Percentiles rank a stretch among this genome's conserved stretches.
These are phyloP conservation scores for Helicoverpa assulta DNA, from an alignment of 2,888 invertebrate genomes.

Conservation along the genomic window DNA sequence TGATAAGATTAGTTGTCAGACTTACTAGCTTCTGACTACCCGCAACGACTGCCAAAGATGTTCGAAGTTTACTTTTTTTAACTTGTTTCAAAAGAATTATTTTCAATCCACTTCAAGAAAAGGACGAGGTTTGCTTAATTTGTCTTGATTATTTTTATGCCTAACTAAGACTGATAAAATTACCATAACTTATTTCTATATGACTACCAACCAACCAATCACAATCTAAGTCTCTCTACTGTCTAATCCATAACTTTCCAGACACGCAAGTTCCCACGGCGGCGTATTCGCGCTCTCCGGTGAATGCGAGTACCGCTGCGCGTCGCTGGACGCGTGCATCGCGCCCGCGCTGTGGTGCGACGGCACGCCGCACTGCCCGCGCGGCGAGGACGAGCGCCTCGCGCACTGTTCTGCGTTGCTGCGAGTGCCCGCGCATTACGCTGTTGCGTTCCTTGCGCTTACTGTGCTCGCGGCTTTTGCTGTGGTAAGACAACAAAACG, in stretches of 20 bases:
- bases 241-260: conserved; percentile 60
- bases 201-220: background rate
- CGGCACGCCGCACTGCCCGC: conserved; percentile 94
- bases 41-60: too few relatives aligned
- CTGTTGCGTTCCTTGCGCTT: conserved; percentile 87
- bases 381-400: conserved; percentile 94
- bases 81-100: too few relatives aligned
- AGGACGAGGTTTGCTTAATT: too few relatives aligned
- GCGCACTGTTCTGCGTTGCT: conserved; percentile 94
- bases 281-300: conserved; percentile 91
- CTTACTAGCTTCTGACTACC: too few relatives aligned
- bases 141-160: too few relatives aligned
- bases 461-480: conserved; percentile 85
- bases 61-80: too few relatives aligned
- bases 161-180: too few relatives aligned
- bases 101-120: too few relatives aligned
- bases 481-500: conserved; percentile 79
- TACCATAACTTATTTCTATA: background rate
- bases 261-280: conserved; percentile 88
- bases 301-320: conserved; percentile 94
- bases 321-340: conserved; percentile 95
- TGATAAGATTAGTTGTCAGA: too few relatives aligned
- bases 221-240: background rate
- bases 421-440: conserved; percentile 93
- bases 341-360: conserved; percentile 95